phyloP scores from a whole-genome alignment of 2,113 vertebrate species.

The Sciurus niger region DNA sequence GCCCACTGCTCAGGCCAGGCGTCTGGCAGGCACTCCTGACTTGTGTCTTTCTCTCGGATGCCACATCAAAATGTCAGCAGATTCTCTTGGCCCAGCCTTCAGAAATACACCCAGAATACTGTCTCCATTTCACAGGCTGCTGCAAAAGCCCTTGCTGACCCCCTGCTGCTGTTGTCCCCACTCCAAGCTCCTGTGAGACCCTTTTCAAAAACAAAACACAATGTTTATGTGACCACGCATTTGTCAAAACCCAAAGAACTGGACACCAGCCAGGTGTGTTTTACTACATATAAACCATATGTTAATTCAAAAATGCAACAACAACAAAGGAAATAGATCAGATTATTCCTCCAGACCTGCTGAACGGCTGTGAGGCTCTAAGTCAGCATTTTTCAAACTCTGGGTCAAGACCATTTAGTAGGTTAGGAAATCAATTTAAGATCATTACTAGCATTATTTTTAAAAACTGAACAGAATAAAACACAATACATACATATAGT shows the following conservation, averaged over 20 bases:
- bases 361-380: neutral
- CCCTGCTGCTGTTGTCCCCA: too few relatives aligned
- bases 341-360: neutral
- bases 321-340: neutral
- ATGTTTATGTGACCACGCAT: neutral
- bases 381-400: neutral
- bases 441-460: neutral
- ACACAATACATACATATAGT: neutral
- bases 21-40: neutral
- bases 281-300: neutral
- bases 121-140: neutral
- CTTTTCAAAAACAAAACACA: neutral
- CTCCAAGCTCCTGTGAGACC: neutral
- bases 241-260: neutral
- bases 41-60: neutral
- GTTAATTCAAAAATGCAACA: neutral
- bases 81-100: neutral
- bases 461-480: slow-evolving; percentile 36
- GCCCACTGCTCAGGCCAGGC: neutral
- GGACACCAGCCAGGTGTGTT: neutral
- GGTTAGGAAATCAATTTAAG: neutral
- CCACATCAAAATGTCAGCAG: neutral
- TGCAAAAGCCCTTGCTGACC: neutral
- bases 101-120: neutral
- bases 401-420: neutral